phyloP scores from a whole-genome alignment of 2,888 invertebrate species.

The Kuschelorhynchus macadamiae region DNA sequence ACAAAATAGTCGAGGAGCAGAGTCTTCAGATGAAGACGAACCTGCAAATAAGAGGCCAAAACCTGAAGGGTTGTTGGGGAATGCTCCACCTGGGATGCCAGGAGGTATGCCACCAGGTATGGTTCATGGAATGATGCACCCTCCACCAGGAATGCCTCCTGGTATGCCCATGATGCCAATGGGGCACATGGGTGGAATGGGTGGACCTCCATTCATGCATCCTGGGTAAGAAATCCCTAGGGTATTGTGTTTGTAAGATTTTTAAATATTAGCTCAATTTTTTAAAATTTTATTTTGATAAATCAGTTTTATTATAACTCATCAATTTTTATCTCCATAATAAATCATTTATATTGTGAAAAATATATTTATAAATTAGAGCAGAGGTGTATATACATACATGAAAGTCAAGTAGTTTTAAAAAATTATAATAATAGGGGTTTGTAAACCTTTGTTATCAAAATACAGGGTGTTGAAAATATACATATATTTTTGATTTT shows the following conservation, averaged over 20 bases:
- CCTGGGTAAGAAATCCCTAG: conserved; percentile 68
- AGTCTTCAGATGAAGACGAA: conserved; percentile 86
- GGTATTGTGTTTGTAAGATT: background rate
- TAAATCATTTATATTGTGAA: too few relatives aligned
- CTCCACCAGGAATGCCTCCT: conserved; percentile 71
- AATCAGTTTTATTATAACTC: background rate
- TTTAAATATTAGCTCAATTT: background rate
- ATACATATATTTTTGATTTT: too few relatives aligned
- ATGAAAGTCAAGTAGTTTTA: too few relatives aligned
- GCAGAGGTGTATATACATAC: background rate
- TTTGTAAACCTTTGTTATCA: too few relatives aligned
- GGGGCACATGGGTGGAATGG: conserved; percentile 86
- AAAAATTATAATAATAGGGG: too few relatives aligned
- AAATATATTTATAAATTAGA: background rate
- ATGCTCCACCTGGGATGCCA: conserved; percentile 75
- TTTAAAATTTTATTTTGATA: too few relatives aligned
- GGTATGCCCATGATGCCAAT: conserved; percentile 73
- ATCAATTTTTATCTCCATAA: too few relatives aligned
- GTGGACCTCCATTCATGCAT: conserved; percentile 81
- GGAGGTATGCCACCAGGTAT: conserved; percentile 71
- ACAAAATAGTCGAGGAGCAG: conserved; percentile 64
- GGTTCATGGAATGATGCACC: conserved; percentile 74
- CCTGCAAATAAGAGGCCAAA: conserved; percentile 84
- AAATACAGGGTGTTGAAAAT: too few relatives aligned
- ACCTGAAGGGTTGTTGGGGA: conserved; percentile 78